Conservation (phyloP, 2,113 vertebrate species). For the Xiphophorus maculatus region DNA sequence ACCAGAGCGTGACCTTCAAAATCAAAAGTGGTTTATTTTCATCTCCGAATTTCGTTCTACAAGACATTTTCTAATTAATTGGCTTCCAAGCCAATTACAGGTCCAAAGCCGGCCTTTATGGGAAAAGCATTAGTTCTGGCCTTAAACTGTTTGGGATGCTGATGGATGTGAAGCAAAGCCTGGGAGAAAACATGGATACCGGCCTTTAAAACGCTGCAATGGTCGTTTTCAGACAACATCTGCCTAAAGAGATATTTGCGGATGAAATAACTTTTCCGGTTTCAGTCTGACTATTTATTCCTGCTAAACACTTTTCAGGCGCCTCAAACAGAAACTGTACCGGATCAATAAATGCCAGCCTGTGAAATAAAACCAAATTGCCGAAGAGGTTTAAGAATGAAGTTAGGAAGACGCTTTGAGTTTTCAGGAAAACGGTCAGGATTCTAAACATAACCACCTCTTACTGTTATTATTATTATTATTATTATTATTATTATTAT, state of each 20-base stretch:
- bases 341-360: background rate
- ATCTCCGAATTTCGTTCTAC: conserved; percentile 1
- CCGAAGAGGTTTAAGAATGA: background rate
- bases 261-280: background rate
- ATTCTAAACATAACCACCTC: background rate
- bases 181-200: background rate
- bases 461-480: background rate
- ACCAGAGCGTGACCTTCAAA: conserved; percentile 12
- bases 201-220: background rate
- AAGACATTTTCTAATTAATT: conserved; percentile 14
- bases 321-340: too few species aligned
- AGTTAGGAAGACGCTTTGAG: background rate
- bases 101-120: background rate
- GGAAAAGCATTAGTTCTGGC: background rate
- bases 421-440: background rate
- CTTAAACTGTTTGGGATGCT: background rate
- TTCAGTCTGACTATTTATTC: background rate
- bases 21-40: conserved; percentile 4
- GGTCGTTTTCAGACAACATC: background rate
- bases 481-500: background rate
- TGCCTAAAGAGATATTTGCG: background rate
- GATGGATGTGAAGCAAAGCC: conserved; percentile 1
- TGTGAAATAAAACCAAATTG: background rate
- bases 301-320: too few species aligned
- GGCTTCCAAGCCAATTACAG: conserved; percentile 1